Evolutionary conservation across 2,888 invertebrate species (phyloP).

Genomic region (Thecocarcelia acutangulata): DNA sequence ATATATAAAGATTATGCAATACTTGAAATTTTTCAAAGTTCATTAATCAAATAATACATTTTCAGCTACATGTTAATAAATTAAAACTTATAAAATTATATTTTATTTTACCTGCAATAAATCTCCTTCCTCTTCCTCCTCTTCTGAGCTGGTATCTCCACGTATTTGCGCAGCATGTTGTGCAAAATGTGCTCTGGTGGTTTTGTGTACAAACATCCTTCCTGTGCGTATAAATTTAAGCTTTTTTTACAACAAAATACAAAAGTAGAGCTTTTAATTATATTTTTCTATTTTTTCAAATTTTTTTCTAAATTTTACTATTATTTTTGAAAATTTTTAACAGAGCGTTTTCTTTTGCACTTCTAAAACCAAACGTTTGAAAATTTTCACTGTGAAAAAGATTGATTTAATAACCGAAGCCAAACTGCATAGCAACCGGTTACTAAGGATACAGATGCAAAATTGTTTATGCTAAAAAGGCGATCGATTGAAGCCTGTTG

Average conservation of each 20-base stretch:
- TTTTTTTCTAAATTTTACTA: constrained; percentile 44
- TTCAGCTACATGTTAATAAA: background rate
- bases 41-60: background rate
- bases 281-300: background rate
- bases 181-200: constrained; percentile 74
- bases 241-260: constrained; percentile 43
- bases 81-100: background rate
- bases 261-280: constrained; percentile 38
- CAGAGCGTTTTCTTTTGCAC: constrained; percentile 9
- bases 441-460: constrained; percentile 35
- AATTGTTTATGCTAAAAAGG: background rate
- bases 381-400: constrained; percentile 39
- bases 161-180: constrained; percentile 80
- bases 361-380: constrained; percentile 2
- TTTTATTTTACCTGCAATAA: constrained; percentile 78
- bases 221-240: constrained; percentile 10
- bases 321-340: constrained; percentile 37
- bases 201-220: constrained; percentile 84
- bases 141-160: constrained; percentile 83
- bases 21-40: constrained; percentile 9
- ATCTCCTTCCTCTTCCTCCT: constrained; percentile 84
- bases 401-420: constrained; percentile 52
- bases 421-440: constrained; percentile 47
- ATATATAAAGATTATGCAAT: constrained; percentile 33
- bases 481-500: constrained; percentile 31